These are phyloP conservation scores for Gyps fulvus DNA, from an alignment of 2,113 vertebrate species.

Conservation along the genomic window DNA sequence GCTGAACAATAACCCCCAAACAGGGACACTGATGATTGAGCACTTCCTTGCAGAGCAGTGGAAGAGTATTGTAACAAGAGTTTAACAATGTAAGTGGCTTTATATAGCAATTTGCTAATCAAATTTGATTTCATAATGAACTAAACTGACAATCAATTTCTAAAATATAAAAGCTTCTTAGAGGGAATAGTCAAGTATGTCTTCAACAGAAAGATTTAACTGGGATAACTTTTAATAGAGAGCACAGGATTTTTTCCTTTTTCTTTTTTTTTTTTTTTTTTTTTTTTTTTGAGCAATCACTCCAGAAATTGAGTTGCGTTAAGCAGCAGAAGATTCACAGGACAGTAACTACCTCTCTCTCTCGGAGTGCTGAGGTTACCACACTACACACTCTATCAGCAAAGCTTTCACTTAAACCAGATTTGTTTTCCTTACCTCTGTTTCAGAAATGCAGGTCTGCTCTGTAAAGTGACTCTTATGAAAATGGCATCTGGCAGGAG, in stretches of 20 bases:
- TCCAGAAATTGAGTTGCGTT: not conserved
- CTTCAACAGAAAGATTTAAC: slow-evolving; percentile 45
- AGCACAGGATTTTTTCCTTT: not conserved
- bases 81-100: not conserved
- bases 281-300: not conserved
- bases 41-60: not conserved
- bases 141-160: slow-evolving; percentile 75
- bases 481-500: slow-evolving; percentile 40
- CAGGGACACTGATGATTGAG: not conserved
- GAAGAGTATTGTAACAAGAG: not conserved
- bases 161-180: slow-evolving; percentile 48
- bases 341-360: slow-evolving; percentile 52
- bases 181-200: slow-evolving; percentile 27
- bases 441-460: slow-evolving; percentile 31
- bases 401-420: slow-evolving; percentile 17
- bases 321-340: not conserved
- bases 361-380: not conserved
- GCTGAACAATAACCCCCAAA: not conserved
- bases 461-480: slow-evolving; percentile 47
- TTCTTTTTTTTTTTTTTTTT: not conserved
- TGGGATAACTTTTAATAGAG: slow-evolving; percentile 27
- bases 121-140: not conserved
- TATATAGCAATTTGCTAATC: slow-evolving; percentile 20
- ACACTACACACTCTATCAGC: slow-evolving; percentile 30
- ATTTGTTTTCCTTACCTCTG: slow-evolving; percentile 29